Evolutionary conservation across 2,113 vertebrate species (phyloP), one percentile per base, ranked within the genome.

Genomic region (Garra rufa): DNA sequence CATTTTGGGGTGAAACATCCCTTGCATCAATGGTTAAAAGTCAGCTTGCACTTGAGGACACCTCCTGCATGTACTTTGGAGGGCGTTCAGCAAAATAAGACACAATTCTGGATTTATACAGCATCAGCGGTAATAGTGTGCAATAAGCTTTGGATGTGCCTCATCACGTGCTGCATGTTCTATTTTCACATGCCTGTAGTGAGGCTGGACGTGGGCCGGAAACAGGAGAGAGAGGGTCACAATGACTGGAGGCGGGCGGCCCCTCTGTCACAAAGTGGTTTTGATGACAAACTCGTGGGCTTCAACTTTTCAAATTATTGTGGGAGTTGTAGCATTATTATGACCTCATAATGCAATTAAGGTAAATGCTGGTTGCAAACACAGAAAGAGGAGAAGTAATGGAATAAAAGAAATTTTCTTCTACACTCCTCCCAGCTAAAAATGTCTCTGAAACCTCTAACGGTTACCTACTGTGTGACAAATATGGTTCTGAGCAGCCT

Each of bases 381-480:
- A 55, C 19, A 28, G 46, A 50, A 63, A 43, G 5, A 28, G 38
- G 1, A 52, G 8, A 52, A 14, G 79, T 52, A 81, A 81, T 70
- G 21, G 28, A 24, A 81, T 38, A 69, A 52, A 70, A 81, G 11
- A 70, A 0, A 15, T 38, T 38, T 70, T 15, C 11, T 44, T 21
- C 26, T 15, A 79, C 43, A 14, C 59, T 67, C 78, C 17, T 38
- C 1, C 26, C 2, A 52, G 21, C 28, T n/a, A 38, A 52, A 70
- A 70, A 82, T 52, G 79, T 70, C 79, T 81, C 30, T 50, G 46
- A 52, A 82, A 82, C 6, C 30, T 52, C 43, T 38, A 38, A 48
- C 43, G 28, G 79, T 70, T 82, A 70, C 79, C 79, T 70, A 65
- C 79, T 70, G 79, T 46, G 63, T 52, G 79, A 82, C 79, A 82